Base-by-base conservation (phyloP, 2,797 vertebrate genomes). In the Hemitrygon akajei region DNA sequence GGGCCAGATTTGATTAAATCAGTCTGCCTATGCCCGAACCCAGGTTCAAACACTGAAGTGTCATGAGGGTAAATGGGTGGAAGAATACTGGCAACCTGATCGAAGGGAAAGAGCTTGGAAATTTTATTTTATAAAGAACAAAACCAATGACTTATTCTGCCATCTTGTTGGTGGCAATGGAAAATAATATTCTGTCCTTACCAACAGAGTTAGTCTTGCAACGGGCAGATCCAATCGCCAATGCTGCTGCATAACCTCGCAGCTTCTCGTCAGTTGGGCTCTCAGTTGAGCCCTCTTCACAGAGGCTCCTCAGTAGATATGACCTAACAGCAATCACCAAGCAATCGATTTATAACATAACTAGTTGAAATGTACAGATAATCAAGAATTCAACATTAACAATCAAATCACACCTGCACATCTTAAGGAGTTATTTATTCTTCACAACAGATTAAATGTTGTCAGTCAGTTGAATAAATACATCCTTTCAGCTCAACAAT, bases 181-280 rank as follows among this genome's bases (percentile, higher is more conserved):
- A 69, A 69, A 69, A 20, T 5, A 93, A 69, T 69, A 47, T 18
- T 37, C 30, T 25, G 56, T 34, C 22, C 95, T 96, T 95, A 99
- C 99, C 99, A 40, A 99, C 96, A 10, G 96, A 95, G 95, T 99
- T 99, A n/a, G 98, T 96, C 94, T 99, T 99, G 97, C 98, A 99
- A 60, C 98, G 98, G 0, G 97, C 96, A 94, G 98, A 99, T 80
- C 98, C 98, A 37, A 99, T 97, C 7, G 98, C 98, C 94, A 99
- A 95, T 93, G 99, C 98, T 0, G 99, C 98, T 60, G 98, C 98
- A 69, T 98, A 99, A 20, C 98, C 98, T 71, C 96, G 97, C 37
- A 99, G 96, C 94, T 98, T 99, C 94, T 98, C 97, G 94, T 98
- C 97, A 0, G 97, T 97, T 25, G 97, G 97, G 93, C 96, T 97